Percentiles rank a stretch among this genome's conserved stretches.
These are phyloP conservation scores for Agrochola lota DNA, from an alignment of 2,888 invertebrate genomes.

Conservation along the genomic window DNA sequence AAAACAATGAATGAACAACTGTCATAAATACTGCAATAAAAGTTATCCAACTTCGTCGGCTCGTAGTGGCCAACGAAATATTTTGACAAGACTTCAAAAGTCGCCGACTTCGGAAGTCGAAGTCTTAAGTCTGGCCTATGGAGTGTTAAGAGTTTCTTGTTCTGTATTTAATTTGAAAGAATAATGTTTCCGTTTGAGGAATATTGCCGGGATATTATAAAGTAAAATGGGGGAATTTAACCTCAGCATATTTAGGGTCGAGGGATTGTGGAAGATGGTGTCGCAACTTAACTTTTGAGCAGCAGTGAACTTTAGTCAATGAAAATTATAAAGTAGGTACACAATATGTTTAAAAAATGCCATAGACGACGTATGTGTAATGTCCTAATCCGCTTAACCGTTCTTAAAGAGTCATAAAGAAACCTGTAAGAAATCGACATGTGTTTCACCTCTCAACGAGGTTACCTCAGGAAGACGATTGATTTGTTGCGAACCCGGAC, in stretches of 20 bases:
- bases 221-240: conserved; percentile 37
- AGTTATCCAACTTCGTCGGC: conserved; percentile 48
- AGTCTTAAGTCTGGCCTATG: conserved; percentile 54
- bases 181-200: conserved; percentile 52
- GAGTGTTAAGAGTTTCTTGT: conserved; percentile 57
- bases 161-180: conserved; percentile 61
- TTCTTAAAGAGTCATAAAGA: too few species aligned
- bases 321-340: background rate
- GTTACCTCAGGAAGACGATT: too few species aligned
- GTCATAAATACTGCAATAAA: conserved; percentile 63
- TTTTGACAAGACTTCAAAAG: conserved; percentile 57
- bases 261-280: background rate
- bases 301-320: background rate
- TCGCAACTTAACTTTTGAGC: background rate
- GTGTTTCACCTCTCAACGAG: too few species aligned
- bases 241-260: conserved; percentile 7
- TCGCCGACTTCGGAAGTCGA: conserved; percentile 45
- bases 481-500: too few species aligned
- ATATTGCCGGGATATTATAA: conserved; percentile 37
- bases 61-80: conserved; percentile 44
- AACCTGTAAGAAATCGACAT: too few species aligned
- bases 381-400: too few species aligned
- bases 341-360: too few species aligned
- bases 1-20: conserved; percentile 62
- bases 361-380: too few species aligned